phyloP scores from a whole-genome alignment of 2,797 vertebrate genomes.

The Psittacula echo region DNA sequence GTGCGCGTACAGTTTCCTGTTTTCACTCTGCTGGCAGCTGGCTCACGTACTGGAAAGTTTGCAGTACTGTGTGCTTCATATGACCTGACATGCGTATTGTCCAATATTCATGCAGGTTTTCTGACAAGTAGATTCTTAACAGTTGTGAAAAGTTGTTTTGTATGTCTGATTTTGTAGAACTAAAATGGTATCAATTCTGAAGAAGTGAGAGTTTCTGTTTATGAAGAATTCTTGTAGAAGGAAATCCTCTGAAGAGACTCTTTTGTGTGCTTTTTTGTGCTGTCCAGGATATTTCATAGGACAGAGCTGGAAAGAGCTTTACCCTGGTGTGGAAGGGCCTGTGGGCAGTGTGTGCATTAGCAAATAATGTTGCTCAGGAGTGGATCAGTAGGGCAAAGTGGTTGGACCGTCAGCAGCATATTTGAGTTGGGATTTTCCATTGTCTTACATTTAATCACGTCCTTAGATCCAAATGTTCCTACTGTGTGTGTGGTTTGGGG shows the following conservation, averaged over 20 bases:
- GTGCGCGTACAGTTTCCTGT: neutral
- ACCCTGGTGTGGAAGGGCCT: neutral
- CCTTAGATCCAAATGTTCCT: neutral
- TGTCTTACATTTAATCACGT: neutral
- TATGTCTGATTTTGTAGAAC: neutral
- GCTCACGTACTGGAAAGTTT: neutral
- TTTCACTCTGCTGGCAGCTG: neutral
- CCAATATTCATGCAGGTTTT: neutral
- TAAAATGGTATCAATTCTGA: neutral
- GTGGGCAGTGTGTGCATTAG: neutral
- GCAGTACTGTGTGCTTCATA: rapidly evolving
- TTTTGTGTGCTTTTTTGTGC: neutral
- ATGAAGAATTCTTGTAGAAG: neutral
- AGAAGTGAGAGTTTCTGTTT: neutral
- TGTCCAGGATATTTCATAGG: neutral
- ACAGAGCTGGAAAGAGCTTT: neutral
- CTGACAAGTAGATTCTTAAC: neutral
- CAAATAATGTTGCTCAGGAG: neutral
- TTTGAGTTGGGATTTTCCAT: neutral
- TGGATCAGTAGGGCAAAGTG: neutral
- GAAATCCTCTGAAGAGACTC: neutral
- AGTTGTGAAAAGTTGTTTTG: neutral
- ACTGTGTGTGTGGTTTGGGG: neutral
- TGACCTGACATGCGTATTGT: neutral
- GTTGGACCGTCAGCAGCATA: neutral